These are phyloP conservation scores for Plebejus argus DNA, from an alignment of 2,888 invertebrate species.

Conservation along the genomic window DNA sequence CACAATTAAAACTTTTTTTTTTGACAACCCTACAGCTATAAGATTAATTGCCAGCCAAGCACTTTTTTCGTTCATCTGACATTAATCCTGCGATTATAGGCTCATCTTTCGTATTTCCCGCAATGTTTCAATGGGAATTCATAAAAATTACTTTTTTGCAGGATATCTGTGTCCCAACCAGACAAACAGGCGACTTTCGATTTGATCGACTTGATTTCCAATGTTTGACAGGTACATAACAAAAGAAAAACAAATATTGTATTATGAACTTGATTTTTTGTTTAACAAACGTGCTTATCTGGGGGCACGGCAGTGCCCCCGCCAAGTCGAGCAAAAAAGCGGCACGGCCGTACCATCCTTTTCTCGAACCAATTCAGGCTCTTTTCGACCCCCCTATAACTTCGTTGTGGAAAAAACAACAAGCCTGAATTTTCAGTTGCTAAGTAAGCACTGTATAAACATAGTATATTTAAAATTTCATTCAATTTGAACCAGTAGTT, in stretches of 20 bases:
- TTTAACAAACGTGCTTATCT: too few species aligned
- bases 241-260: not conserved
- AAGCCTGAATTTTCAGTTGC: too few species aligned
- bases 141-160: slow-evolving; percentile 14
- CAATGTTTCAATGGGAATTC: slow-evolving; percentile 3
- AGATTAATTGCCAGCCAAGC: slow-evolving; percentile 19
- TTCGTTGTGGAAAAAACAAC: too few species aligned
- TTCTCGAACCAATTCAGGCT: too few species aligned
- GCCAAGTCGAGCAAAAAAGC: too few species aligned
- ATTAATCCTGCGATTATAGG: slow-evolving; percentile 22
- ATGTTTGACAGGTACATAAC: not conserved
- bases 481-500: too few species aligned
- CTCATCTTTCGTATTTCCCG: slow-evolving; percentile 6
- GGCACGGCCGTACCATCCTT: too few species aligned
- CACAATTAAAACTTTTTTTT: slow-evolving; percentile 20
- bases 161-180: slow-evolving; percentile 6
- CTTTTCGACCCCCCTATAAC: too few species aligned
- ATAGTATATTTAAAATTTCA: too few species aligned
- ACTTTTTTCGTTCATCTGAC: slow-evolving; percentile 22
- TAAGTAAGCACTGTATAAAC: too few species aligned
- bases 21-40: slow-evolving; percentile 12
- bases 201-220: not conserved
- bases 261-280: too few species aligned
- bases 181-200: not conserved
- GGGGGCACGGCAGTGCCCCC: too few species aligned